phyloP scores from a whole-genome alignment of 2,888 invertebrate genomes.

The Oscheius sp. region DNA sequence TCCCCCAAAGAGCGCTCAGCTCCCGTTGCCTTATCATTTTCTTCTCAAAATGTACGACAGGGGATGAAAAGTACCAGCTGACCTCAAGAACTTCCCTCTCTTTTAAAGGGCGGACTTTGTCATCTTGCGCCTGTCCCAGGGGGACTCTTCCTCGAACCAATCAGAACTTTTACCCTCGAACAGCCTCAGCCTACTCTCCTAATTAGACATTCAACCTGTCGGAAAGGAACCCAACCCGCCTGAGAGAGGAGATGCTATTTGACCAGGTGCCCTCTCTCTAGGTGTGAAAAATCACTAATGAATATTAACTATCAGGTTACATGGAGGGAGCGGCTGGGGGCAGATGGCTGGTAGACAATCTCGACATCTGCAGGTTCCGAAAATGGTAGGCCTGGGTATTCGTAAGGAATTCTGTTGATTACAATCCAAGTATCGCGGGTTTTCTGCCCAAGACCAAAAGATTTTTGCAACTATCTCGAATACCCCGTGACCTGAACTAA shows the following conservation, averaged over 20 bases:
- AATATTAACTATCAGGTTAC: slow-evolving; percentile 3
- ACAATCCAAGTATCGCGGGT: too few relatives aligned
- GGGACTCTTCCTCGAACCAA: slow-evolving; percentile 15
- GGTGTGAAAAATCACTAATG: slow-evolving; percentile 32
- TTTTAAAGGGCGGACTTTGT: neutral
- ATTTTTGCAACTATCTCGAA: too few relatives aligned
- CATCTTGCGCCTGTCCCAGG: neutral
- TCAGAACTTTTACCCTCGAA: slow-evolving; percentile 1
- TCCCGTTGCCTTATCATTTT: neutral
- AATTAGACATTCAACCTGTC: slow-evolving; percentile 28
- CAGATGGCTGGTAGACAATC: neutral
- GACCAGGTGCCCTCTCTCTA: slow-evolving; percentile 14
- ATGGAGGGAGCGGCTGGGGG: neutral
- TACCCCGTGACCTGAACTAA: too few relatives aligned
- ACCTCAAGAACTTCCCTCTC: neutral
- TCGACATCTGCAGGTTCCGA: too few relatives aligned
- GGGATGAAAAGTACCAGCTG: neutral
- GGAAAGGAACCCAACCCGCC: slow-evolving; percentile 11
- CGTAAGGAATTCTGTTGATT: too few relatives aligned
- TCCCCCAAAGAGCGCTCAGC: too few relatives aligned
- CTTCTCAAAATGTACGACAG: neutral
- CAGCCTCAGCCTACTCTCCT: neutral
- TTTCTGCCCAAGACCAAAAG: too few relatives aligned
- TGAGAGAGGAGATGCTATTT: slow-evolving; percentile 16
- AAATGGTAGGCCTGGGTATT: too few relatives aligned